phyloP scores from a whole-genome alignment of 2,113 vertebrate species.

The Mungos mungo region DNA sequence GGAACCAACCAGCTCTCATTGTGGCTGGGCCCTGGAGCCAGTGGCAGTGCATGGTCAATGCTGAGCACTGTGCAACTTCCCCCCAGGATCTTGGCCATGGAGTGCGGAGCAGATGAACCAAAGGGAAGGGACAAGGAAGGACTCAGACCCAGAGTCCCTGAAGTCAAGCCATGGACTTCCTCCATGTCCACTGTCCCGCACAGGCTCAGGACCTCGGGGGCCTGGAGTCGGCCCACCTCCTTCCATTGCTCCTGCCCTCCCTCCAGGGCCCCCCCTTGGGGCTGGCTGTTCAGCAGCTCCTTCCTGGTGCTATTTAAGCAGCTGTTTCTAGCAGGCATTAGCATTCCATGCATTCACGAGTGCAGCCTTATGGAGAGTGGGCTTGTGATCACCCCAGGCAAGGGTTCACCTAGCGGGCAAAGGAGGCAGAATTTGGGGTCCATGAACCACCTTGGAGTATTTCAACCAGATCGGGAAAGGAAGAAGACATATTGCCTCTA shows the following conservation, averaged over 20 bases:
- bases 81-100: not conserved
- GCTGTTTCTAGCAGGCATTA: not conserved
- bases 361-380: not conserved
- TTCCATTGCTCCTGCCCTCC: fast-evolving
- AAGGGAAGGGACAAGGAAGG: not conserved
- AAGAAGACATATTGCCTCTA: not conserved
- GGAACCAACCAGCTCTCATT: not conserved
- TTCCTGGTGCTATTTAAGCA: not conserved
- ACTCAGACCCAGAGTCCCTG: not conserved
- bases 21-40: not conserved
- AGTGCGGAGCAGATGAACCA: fast-evolving
- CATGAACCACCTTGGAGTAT: not conserved
- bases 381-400: too few species aligned
- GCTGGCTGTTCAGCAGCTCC: not conserved
- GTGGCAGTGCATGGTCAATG: not conserved
- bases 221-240: not conserved
- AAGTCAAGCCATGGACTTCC: not conserved
- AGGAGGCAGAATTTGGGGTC: not conserved
- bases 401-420: not conserved
- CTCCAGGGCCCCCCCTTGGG: too few species aligned
- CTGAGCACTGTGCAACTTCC: not conserved
- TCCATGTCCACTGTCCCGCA: not conserved
- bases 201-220: not conserved
- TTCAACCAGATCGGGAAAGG: not conserved
- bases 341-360: not conserved